Base-by-base conservation (phyloP, 2,888 invertebrate species). In the Esperia sulphurella region DNA sequence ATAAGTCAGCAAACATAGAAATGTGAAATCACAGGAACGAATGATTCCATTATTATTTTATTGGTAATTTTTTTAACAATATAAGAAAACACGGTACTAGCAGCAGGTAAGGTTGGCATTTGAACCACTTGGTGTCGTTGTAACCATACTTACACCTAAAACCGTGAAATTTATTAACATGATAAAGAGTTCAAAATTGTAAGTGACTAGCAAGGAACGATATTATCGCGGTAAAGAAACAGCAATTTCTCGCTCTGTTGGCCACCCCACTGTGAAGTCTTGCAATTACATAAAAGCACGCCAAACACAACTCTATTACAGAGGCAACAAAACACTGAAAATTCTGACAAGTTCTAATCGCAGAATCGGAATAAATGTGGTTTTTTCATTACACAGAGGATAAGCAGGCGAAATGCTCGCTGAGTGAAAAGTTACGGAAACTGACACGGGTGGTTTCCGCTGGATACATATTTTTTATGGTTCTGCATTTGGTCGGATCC, bases 241-340 rank as follows among this genome's bases (percentile, higher is more conserved):
- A 54, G 49, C 62, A 68, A 77, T 77, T 77, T 67, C 51, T 67
- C 70, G 77, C 73, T 78, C 74, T 56, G 62, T 46, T 73, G 72
- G 48, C 51, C 60, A 57, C 54, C 61, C 59, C 35, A 3, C 10
- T 35, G 35, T 35, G 54, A 56, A 52, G 51, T 53, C 43, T 35
- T 6, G 2, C 30, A 40, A 30, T 4, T 43, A 30, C 41, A 43
- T 3, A 8, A 44, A n/a, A 48, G 39, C 45, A 43, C 12, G 10
- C 45, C n/a, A 53, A 49, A 40, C 28, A 43, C 40, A 31, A 46
- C 50, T 41, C 38, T 54, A 56, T 28, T 14, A 8, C 33, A 13
- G 8, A 14, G 31, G 14, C 7, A 7, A 13, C 31, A 43, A 39
- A 14, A 14, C 14, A 35, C n/a, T n/a, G 33, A 39, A 7, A 39